Base-by-base conservation (phyloP, 2,797 vertebrate species). In the Prunella strophiata region DNA sequence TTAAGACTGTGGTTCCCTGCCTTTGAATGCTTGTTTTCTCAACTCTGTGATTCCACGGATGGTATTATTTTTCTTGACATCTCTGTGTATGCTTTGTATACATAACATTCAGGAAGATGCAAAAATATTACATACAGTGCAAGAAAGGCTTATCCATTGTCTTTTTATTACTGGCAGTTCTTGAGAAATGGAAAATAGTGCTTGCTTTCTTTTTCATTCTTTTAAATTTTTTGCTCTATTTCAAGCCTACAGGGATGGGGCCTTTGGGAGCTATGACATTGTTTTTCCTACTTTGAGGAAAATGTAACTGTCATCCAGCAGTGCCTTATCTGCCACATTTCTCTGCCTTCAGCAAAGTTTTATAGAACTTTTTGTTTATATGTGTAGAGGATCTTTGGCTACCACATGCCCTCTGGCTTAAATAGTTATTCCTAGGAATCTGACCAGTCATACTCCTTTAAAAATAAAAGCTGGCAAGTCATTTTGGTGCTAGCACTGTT, bases 281-380 rank as follows among this genome's bases (percentile, higher is more conserved):
- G 74, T 91, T 95, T 93, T 94, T 92, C 76, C 58, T 80, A 5
- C 85, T 96, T 78, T 72, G 86, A 89, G 65, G 65, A 81, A 85
- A 96, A 96, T 85, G 54, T 89, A 88, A 38, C 59, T 92, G 81
- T 91, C 45, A 68, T 74, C 74, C 75, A 85, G 59, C 58, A 89
- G 51, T 91, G 75, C 72, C 72, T 93, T 93, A 95, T 92, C 92
- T 93, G 75, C 68, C 78, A 47, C 55, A 75, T 94, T 92, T 94
- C 65, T 94, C 54, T 86, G 52, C 78, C 76, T 78, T 54, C 81
- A 91, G 58, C 51, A 75, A 55, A 27, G 34, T 77, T 94, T 92
- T 88, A 40, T 54, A 57, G 61, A 77, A 88, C 11, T 77, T 65
- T 26, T 91, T 89, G 38, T 20, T 87, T 93, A 1, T 83, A 80